Conservation (phyloP, 2,888 invertebrate genomes). For the Microctonus aethiopoides region DNA sequence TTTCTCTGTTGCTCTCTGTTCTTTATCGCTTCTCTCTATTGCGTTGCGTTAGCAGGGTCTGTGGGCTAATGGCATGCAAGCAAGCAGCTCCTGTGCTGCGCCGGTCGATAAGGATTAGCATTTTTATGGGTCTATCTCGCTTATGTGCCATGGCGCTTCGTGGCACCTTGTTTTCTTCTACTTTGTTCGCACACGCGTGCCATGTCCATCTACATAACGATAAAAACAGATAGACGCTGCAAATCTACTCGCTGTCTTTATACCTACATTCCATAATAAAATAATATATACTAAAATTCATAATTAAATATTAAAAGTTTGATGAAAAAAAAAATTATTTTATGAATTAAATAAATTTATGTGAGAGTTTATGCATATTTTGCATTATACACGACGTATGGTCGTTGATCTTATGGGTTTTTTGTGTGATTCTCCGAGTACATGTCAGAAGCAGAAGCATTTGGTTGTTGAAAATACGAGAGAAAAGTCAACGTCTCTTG, state of each 20-base stretch:
- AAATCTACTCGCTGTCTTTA: too few relatives aligned
- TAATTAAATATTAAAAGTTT: too few relatives aligned
- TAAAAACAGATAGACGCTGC: too few relatives aligned
- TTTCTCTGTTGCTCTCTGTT: slow-evolving; percentile 55
- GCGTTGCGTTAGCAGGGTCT: slow-evolving; percentile 61
- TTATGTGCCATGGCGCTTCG: slow-evolving; percentile 61
- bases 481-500: slow-evolving; percentile 38
- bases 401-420: background rate
- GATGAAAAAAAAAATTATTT: too few relatives aligned
- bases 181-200: slow-evolving; percentile 54
- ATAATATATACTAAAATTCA: background rate
- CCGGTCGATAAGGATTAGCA: slow-evolving; percentile 67
- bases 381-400: background rate
- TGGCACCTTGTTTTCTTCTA: slow-evolving; percentile 61
- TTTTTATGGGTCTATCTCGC: slow-evolving; percentile 68
- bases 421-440: background rate
- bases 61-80: slow-evolving; percentile 67
- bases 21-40: slow-evolving; percentile 54
- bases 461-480: slow-evolving; percentile 35
- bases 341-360: too few relatives aligned
- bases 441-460: slow-evolving; percentile 9
- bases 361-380: too few relatives aligned
- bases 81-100: slow-evolving; percentile 49
- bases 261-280: background rate
- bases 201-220: slow-evolving; percentile 10